Evolutionary conservation across 2,113 vertebrate genomes (phyloP), one percentile per base, ranked within the genome.

Genomic region (Chamaetylas fuelleborni): DNA sequence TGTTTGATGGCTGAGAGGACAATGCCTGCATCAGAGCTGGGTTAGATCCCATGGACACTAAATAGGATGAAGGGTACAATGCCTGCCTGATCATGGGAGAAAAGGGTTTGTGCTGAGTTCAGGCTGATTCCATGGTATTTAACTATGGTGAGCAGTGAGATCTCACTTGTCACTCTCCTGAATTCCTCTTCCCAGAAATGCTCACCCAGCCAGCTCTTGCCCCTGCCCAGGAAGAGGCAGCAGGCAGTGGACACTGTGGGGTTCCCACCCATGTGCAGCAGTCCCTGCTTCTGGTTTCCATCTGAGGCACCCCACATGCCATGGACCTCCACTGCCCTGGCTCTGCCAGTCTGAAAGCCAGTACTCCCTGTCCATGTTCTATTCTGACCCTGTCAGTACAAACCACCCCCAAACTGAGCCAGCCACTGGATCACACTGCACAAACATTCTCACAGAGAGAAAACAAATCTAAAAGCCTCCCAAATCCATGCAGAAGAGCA

Each of bases 251-350:
- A n/a, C 10, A 9, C 43, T 56, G 11, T 33, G 36, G 42, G 43
- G 17, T 54, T 47, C n/a, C 22, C 29, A 56, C 5, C 28, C 2
- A 0, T 18, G 12, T 7, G 12, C 34, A 84, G n/a, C 40, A 85
- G 45, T 5, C 28, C 65, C 28, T 5, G 1, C 33, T 74, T 31
- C 56, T 45, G 18, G 13, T 67, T 38, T 78, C 69, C 17, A 20
- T 6, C 42, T 53, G 38, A 57, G 65, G 71, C 28, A 71, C 12
- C 3, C 1, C 2, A 12, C 1, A 5, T 81, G 47, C 73, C 77
- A 42, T 0, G 1, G 64, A 45, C 8, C 47, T 66, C 56, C 25
- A 45, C 34, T 5, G 4, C 11, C 48, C 26, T 5, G 2, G 36
- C 20, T 78, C 42, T 85, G 18, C 34, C 1, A 7, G n/a, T n/a